Evolutionary conservation across 2,113 vertebrate species (phyloP).

Genomic region (Callionymus lyra): DNA sequence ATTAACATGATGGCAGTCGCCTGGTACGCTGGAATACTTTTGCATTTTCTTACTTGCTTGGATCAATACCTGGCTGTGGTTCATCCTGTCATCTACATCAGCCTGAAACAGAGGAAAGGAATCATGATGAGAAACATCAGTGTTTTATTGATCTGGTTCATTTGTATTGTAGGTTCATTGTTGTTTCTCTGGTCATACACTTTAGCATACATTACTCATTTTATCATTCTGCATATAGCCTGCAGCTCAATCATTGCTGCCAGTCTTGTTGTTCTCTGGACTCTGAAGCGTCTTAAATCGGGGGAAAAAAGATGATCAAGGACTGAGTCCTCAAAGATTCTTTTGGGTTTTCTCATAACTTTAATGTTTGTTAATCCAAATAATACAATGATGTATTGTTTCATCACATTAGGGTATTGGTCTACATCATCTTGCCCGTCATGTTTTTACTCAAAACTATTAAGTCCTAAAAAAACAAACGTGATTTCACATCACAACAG

Average conservation of each 20-base stretch:
- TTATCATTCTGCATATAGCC: fast-evolving
- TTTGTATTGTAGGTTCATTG: neutral
- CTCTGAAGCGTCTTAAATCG: neutral
- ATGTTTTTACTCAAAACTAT: neutral
- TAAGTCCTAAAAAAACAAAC: too few species aligned
- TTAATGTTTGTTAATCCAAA: too few species aligned
- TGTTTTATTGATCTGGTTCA: constrained; percentile 3
- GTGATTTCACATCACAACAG: too few species aligned
- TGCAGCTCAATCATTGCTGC: neutral
- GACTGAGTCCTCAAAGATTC: neutral
- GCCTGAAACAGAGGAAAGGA: neutral
- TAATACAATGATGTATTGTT: too few species aligned
- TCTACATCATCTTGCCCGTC: neutral
- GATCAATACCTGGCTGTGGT: constrained; percentile 21
- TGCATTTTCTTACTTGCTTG: constrained; percentile 8
- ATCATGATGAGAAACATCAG: neutral
- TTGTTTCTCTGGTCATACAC: fast-evolving
- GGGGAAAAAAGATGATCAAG: neutral
- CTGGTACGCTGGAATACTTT: neutral
- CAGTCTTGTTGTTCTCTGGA: constrained; percentile 2
- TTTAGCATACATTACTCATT: too few species aligned
- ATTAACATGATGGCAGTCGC: too few species aligned
- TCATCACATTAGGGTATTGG: too few species aligned
- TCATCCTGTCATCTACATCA: constrained; percentile 12
- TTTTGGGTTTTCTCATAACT: neutral